phyloP scores from a whole-genome alignment of 2,888 invertebrate species.

The Erebia aethiops region DNA sequence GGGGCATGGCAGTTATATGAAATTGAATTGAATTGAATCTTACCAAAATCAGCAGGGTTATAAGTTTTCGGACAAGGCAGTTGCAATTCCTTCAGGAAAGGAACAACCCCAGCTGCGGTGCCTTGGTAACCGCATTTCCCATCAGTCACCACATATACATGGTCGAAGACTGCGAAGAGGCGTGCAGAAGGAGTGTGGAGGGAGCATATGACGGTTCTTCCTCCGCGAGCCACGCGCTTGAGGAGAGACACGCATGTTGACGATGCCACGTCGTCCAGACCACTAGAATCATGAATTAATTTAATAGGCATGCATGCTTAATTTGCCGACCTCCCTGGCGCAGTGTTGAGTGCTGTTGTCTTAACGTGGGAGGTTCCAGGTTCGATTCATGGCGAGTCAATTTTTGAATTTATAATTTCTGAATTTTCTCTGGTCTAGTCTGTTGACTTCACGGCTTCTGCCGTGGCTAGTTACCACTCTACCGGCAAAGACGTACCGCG shows the following conservation, averaged over 20 bases:
- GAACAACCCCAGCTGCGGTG: constrained; percentile 88
- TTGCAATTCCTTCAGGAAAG: constrained; percentile 89
- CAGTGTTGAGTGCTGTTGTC: no score
- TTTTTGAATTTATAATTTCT: no score
- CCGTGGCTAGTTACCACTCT: no score
- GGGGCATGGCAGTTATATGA: no score
- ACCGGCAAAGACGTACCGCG: no score
- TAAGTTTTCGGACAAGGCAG: constrained; percentile 95
- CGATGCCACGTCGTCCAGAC: constrained; percentile 95
- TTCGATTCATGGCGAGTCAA: no score
- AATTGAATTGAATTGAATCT: no score
- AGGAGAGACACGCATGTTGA: constrained; percentile 93
- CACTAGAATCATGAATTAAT: constrained; percentile 80
- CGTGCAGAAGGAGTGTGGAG: constrained; percentile 98
- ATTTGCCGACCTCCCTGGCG: no score
- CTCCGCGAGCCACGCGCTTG: constrained; percentile 92
- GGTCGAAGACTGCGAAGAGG: constrained; percentile 95
- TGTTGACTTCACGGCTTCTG: no score
- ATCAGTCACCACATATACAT: constrained; percentile 93
- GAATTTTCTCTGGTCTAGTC: no score
- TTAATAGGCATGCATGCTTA: no score
- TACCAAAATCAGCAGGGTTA: constrained; percentile 98
- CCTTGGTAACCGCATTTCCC: constrained; percentile 97
- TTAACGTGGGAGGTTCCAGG: no score
- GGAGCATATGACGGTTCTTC: constrained; percentile 96